phyloP scores from a whole-genome alignment of 2,888 invertebrate species.

The Acholoe squamosa region DNA sequence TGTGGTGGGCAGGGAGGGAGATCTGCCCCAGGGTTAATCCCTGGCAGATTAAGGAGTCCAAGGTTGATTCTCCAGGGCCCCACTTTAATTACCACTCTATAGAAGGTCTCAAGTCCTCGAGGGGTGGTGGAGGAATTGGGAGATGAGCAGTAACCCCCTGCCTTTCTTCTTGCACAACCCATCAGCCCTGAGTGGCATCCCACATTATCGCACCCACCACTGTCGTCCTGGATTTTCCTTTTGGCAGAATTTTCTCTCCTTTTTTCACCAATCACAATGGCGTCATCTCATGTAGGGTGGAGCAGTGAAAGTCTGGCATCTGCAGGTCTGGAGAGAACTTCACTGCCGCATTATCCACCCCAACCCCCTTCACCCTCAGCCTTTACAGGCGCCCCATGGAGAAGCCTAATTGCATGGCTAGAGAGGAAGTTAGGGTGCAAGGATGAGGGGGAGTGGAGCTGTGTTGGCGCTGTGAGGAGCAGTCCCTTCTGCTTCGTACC shows the following conservation, averaged over 20 bases:
- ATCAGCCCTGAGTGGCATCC: neutral
- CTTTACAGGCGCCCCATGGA: neutral
- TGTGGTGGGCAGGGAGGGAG: neutral
- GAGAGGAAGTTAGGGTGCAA: neutral
- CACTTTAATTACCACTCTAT: conserved; percentile 33
- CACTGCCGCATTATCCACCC: neutral
- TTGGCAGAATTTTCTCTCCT: neutral
- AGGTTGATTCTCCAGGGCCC: conserved; percentile 30
- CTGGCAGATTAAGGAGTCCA: conserved; percentile 10
- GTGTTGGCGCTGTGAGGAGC: neutral
- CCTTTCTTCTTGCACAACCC: neutral
- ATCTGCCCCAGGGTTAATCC: conserved; percentile 25
- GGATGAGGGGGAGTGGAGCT: neutral
- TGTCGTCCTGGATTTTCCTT: neutral
- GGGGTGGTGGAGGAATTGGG: neutral
- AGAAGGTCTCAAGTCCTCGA: neutral
- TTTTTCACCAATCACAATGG: conserved; percentile 9
- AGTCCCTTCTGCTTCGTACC: neutral
- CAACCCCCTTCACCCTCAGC: neutral
- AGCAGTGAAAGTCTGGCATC: conserved; percentile 5
- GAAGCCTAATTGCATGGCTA: conserved; percentile 36
- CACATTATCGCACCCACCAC: neutral
- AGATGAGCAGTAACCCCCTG: neutral
- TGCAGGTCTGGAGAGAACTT: neutral
- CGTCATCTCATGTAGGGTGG: neutral